Conservation (phyloP, 2,113 vertebrate species). For the Python bivittatus region DNA sequence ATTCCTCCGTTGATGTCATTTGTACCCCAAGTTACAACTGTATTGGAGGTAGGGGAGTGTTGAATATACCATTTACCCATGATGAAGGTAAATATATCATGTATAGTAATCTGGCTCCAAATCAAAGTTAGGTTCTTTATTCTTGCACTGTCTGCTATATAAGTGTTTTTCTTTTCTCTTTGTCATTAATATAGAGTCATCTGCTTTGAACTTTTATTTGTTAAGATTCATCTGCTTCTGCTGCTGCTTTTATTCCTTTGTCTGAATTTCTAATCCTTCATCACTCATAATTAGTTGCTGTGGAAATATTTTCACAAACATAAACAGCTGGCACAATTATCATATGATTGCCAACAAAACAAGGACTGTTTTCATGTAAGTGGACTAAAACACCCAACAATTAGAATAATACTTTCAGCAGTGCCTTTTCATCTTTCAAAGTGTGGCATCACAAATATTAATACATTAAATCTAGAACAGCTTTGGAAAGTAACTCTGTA, state of each 20-base stretch:
- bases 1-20: neutral
- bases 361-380: conserved; percentile 70
- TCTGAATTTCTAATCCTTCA: conserved; percentile 58
- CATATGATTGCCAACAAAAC: conserved; percentile 71
- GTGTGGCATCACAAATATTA: conserved; percentile 49
- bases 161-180: conserved; percentile 1
- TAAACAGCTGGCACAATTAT: conserved; percentile 62
- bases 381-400: conserved; percentile 54
- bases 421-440: conserved; percentile 58
- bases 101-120: conserved; percentile 9
- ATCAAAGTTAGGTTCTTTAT: conserved; percentile 15
- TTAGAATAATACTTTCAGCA: conserved; percentile 52
- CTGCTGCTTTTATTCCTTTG: conserved; percentile 42
- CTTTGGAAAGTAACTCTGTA: conserved; percentile 47
- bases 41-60: neutral
- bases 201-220: conserved; percentile 24
- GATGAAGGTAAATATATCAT: conserved; percentile 5
- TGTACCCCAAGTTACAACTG: neutral
- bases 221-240: conserved; percentile 54
- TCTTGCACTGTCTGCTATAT: neutral
- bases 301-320: conserved; percentile 67
- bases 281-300: conserved; percentile 69
- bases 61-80: neutral
- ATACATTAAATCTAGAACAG: conserved; percentile 27
- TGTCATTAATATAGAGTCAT: conserved; percentile 27